Evolutionary conservation across 1,140 invertebrate species (phyloP), one percentile per base, ranked within the genome.

Genomic region (Trichonephila inaurata): DNA sequence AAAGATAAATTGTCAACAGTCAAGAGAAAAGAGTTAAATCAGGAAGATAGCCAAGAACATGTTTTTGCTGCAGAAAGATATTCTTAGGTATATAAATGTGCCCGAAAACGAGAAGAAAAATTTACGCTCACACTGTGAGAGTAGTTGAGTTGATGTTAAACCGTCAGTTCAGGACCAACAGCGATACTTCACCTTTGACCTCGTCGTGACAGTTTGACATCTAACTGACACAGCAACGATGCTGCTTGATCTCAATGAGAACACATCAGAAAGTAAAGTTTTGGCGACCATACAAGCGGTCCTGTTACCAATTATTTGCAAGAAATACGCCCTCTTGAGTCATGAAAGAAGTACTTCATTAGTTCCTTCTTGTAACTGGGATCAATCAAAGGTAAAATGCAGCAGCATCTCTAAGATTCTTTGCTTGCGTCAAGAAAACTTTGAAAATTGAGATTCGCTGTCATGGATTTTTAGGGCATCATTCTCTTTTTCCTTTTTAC

Each of bases 121-220:
- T 33, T 77, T 28, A 77, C 72, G 72, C 33, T 33, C 72, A 77
- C 72, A 77, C 28, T 77, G 33, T 40, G 72, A 33, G 72, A 77
- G 72, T 18, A 77, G 72, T 77, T 77, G 24, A 77, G 72, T 77
- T 77, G 24, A 19, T 77, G 72, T 77, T 28, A 77, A 77, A 77
- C 28, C 72, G 28, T 77, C 72, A 77, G 72, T 28, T 77, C 72
- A 77, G 72, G 72, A 77, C 16, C 24, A 77, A 77, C 72, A 77
- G 18, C 72, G 72, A 77, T 77, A 77, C 72, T 77, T 77, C 72
- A 77, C 72, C 72, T 77, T 77, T 77, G 72, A 77, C 72, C 72
- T 77, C 33, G 10, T 33, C 72, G 18, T 77, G 72, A 77, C 72
- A 77, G 72, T 77, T 77, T 77, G 72, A 77, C 72, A 77, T 77